Evolutionary conservation across 1,140 invertebrate genomes (phyloP).

Genomic region (Euwallacea fornicatus): DNA sequence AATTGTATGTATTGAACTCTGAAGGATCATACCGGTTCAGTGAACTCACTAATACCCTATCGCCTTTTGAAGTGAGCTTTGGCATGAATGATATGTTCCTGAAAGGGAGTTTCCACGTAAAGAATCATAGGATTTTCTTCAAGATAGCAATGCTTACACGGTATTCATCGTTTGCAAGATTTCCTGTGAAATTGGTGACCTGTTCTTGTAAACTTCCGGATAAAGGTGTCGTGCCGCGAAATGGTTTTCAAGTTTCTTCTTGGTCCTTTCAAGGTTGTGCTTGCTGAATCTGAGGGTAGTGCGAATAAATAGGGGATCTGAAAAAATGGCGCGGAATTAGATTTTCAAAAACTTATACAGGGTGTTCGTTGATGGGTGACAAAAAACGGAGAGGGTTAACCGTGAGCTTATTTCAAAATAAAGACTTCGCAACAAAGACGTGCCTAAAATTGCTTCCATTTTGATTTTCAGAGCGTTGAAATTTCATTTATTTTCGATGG

Average conservation of each 20-base stretch:
- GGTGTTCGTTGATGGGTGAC: neutral
- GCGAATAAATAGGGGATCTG: conserved; percentile 52
- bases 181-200: conserved; percentile 48
- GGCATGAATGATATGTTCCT: conserved; percentile 55
- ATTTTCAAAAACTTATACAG: neutral
- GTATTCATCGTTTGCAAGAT: conserved; percentile 44
- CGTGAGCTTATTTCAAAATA: neutral
- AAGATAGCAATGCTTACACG: conserved; percentile 45
- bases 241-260: conserved; percentile 54
- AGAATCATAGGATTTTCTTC: neutral
- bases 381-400: neutral
- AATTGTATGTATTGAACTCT: conserved; percentile 59
- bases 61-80: conserved; percentile 58
- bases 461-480: too few species aligned
- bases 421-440: too few species aligned
- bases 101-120: conserved; percentile 6
- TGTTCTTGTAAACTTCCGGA: conserved; percentile 51
- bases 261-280: conserved; percentile 52
- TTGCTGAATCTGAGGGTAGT: conserved; percentile 54
- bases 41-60: conserved; percentile 59
- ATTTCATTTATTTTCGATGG: too few species aligned
- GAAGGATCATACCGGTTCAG: conserved; percentile 59
- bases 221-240: conserved; percentile 49
- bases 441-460: too few species aligned
- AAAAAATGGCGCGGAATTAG: neutral